These are phyloP conservation scores for Metallyticus violacea DNA, from an alignment of 2,888 invertebrate genomes.

Conservation along the genomic window DNA sequence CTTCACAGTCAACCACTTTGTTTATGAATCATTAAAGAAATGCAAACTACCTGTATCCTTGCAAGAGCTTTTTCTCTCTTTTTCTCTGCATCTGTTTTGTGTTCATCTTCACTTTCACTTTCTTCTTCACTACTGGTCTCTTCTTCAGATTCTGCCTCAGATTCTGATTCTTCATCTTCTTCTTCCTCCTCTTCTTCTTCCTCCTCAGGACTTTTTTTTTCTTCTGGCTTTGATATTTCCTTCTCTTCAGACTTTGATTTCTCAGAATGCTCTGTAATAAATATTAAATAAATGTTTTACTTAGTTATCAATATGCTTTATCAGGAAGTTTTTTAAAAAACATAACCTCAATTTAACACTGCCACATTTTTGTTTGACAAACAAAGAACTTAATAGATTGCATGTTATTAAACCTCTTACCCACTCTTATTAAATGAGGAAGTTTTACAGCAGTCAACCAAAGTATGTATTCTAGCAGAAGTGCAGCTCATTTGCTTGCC, in stretches of 20 bases:
- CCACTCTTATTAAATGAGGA: too few relatives aligned
- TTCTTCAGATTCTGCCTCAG: slow-evolving; percentile 56
- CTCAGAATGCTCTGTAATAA: slow-evolving; percentile 22
- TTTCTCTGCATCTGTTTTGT: slow-evolving; percentile 71
- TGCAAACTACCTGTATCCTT: slow-evolving; percentile 61
- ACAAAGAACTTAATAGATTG: too few relatives aligned
- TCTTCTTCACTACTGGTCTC: slow-evolving; percentile 43
- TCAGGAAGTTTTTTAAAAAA: neutral
- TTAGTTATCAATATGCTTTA: neutral
- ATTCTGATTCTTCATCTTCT: slow-evolving; percentile 46
- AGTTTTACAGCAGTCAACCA: too few relatives aligned
- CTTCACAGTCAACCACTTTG: neutral
- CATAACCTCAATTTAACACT: too few relatives aligned
- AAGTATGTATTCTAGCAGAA: too few relatives aligned
- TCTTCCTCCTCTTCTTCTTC: slow-evolving; percentile 49
- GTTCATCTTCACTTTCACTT: slow-evolving; percentile 53
- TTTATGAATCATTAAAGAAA: neutral
- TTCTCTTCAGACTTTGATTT: slow-evolving; percentile 38
- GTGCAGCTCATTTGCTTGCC: too few relatives aligned
- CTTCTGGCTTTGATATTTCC: slow-evolving; percentile 33
- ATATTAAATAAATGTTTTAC: neutral
- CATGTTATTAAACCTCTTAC: too few relatives aligned
- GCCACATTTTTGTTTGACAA: neutral
- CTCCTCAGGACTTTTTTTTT: slow-evolving; percentile 42
- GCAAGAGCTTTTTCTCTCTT: slow-evolving; percentile 68